A percentile compares a stretch with the other conserved stretches of the same genome.
These are phyloP conservation scores for Scaptomyza hsui DNA, from an alignment of 1,140 invertebrate genomes.

Conservation along the genomic window DNA sequence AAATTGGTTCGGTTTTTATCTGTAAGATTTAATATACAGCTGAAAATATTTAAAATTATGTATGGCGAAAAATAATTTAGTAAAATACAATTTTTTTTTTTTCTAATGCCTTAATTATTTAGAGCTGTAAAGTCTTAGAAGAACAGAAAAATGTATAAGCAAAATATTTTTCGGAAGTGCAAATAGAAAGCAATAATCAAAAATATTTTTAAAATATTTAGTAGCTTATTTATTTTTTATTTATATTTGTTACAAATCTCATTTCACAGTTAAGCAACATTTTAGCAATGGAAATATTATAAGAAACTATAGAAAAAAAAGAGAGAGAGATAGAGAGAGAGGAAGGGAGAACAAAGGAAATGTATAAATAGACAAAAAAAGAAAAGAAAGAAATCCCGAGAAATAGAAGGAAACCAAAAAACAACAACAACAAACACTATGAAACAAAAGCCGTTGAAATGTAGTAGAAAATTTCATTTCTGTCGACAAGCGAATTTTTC, in stretches of 20 bases:
- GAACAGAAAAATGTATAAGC: too few relatives aligned
- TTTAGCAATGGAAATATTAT: neutral
- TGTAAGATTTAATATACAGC: too few relatives aligned
- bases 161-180: too few relatives aligned
- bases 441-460: conserved; percentile 52
- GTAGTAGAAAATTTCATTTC: conserved; percentile 48
- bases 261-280: conserved; percentile 1
- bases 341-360: neutral
- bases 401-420: conserved; percentile 26
- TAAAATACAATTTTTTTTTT: too few relatives aligned
- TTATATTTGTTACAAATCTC: neutral
- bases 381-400: conserved; percentile 1
- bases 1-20: neutral
- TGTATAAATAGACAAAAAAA: neutral
- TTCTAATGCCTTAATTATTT: too few relatives aligned
- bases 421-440: conserved; percentile 25
- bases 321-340: neutral
- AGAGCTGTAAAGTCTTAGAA: too few relatives aligned
- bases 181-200: too few relatives aligned
- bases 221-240: neutral
- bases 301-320: conserved; percentile 27
- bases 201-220: too few relatives aligned
- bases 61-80: too few relatives aligned
- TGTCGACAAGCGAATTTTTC: conserved; percentile 64
- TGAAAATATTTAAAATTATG: too few relatives aligned